phyloP scores from a whole-genome alignment of 2,797 vertebrate genomes.

The Protosalanx chinensis region DNA sequence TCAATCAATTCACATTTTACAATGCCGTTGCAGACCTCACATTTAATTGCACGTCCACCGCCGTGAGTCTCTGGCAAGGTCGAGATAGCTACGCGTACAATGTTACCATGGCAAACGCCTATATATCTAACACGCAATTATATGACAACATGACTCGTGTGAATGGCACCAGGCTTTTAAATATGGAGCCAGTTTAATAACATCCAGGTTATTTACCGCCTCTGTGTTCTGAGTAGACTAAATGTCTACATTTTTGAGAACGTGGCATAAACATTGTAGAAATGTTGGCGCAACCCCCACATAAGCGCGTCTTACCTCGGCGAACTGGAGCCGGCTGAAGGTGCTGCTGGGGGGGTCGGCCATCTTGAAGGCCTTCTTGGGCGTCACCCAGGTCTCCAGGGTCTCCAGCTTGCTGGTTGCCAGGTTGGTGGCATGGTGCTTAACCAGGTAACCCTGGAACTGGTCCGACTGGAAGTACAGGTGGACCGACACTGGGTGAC shows the following conservation, averaged over 20 bases:
- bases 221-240: conserved; percentile 12
- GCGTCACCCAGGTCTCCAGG: conserved; percentile 95
- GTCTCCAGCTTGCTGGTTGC: conserved; percentile 95
- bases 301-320: conserved; percentile 79
- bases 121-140: conserved; percentile 42
- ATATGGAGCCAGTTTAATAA: not conserved
- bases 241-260: conserved; percentile 20
- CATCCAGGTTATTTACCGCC: conserved; percentile 32
- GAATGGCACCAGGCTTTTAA: conserved; percentile 34
- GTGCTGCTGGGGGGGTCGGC: conserved; percentile 83
- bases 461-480: conserved; percentile 95
- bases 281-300: not conserved
- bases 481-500: conserved; percentile 90
- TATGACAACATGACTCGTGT: conserved; percentile 4
- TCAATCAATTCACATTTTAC: conserved; percentile 70
- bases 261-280: not conserved
- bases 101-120: conserved; percentile 52
- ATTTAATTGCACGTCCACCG: conserved; percentile 53
- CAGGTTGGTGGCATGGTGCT: conserved; percentile 91
- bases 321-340: conserved; percentile 89
- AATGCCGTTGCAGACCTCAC: conserved; percentile 56
- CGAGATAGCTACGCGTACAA: conserved; percentile 50
- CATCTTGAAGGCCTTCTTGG: conserved; percentile 89
- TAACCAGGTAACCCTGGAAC: conserved; percentile 95
- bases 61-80: conserved; percentile 51